phyloP scores from a whole-genome alignment of 2,113 vertebrate genomes.

The Orycteropus afer region DNA sequence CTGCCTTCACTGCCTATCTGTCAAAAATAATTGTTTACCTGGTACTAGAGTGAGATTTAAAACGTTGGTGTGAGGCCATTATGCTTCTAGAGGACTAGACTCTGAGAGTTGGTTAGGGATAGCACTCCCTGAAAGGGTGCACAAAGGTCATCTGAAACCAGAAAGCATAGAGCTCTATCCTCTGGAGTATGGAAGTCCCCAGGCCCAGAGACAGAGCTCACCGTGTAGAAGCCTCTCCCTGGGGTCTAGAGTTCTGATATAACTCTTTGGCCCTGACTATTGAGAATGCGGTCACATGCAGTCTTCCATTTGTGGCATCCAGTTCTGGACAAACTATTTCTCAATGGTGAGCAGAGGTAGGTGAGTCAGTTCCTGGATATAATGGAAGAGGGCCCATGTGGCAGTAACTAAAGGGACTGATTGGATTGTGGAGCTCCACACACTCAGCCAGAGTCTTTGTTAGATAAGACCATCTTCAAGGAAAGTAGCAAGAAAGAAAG shows the following conservation, averaged over 20 bases:
- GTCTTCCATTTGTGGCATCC: not conserved
- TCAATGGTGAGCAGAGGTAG: constrained; percentile 44
- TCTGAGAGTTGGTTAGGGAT: not conserved
- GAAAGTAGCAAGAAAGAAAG: not conserved
- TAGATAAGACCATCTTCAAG: not conserved
- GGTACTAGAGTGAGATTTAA: not conserved
- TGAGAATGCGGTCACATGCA: not conserved
- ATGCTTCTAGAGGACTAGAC: not conserved
- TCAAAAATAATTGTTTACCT: not conserved
- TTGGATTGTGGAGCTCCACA: not conserved
- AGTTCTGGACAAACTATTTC: not conserved
- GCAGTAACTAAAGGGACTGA: not conserved
- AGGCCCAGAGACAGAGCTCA: not conserved
- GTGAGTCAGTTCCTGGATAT: constrained; percentile 8
- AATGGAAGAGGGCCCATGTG: not conserved
- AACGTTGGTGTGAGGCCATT: not conserved
- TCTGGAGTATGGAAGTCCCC: not conserved
- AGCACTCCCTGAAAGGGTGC: not conserved
- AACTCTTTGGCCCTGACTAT: not conserved
- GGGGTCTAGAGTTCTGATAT: not conserved
- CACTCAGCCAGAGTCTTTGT: not conserved
- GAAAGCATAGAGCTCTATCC: not conserved
- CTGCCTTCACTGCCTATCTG: not conserved
- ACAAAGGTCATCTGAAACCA: not conserved
- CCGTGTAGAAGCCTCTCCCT: not conserved